phyloP scores from a whole-genome alignment of 2,888 invertebrate genomes.

The Drosophila putrida region DNA sequence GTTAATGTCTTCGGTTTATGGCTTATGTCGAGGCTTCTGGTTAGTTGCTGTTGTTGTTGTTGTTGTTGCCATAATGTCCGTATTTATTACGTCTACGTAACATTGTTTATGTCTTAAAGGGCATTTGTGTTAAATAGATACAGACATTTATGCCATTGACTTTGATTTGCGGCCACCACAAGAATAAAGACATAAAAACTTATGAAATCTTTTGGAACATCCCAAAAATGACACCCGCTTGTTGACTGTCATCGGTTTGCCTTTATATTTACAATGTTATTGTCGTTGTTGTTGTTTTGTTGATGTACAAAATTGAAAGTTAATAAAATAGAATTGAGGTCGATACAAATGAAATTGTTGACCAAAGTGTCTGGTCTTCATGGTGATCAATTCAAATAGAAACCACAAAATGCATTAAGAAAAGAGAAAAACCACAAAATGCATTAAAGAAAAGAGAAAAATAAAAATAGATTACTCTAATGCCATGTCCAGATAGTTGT shows the following conservation, averaged over 20 bases:
- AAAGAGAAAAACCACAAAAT: no score
- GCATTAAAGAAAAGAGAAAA: no score
- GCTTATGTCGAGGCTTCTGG: constrained; percentile 42
- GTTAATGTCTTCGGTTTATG: constrained; percentile 71
- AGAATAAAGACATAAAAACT: constrained; percentile 72
- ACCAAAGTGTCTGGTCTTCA: neutral
- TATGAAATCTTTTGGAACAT: constrained; percentile 36
- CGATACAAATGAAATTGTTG: neutral
- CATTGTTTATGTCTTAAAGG: constrained; percentile 48
- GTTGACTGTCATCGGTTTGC: constrained; percentile 39
- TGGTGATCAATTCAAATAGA: neutral
- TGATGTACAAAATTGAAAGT: neutral
- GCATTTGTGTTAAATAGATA: constrained; percentile 55
- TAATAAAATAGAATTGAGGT: neutral
- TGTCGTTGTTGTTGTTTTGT: neutral
- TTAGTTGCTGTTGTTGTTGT: constrained; percentile 37
- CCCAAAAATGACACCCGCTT: constrained; percentile 28
- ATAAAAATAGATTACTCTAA: no score
- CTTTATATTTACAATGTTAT: neutral
- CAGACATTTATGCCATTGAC: constrained; percentile 52
- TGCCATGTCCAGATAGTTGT: no score
- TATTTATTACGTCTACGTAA: constrained; percentile 68
- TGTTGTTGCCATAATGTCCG: constrained; percentile 53
- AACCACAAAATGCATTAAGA: neutral
- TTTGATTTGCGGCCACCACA: constrained; percentile 57